A percentile compares a stretch with the other conserved stretches of the same genome.
phyloP scores from a whole-genome alignment of 2,113 vertebrate species.

The Microtus montanus region DNA sequence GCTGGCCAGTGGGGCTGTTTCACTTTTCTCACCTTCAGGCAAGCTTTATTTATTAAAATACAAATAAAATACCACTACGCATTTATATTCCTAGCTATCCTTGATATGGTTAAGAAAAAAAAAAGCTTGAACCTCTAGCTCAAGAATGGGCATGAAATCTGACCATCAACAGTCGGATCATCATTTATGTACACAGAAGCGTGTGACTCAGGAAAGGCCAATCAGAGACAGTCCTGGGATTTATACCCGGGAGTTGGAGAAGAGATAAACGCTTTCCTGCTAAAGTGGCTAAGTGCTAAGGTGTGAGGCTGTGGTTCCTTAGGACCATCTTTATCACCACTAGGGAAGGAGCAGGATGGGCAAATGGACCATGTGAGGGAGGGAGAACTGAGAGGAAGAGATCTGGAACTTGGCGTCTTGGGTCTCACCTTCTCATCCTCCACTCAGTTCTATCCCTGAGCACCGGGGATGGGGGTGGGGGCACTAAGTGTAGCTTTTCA shows the following conservation, averaged over 20 bases:
- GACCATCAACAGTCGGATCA: neutral
- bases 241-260: neutral
- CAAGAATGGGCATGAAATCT: neutral
- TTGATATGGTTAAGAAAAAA: neutral
- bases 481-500: neutral
- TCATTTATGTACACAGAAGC: neutral
- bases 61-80: too few relatives aligned
- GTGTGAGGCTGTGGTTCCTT: neutral
- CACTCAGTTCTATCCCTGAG: neutral
- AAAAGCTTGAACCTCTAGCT: neutral
- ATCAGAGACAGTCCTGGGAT: neutral
- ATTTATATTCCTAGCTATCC: neutral
- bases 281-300: neutral
- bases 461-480: neutral
- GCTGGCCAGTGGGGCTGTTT: too few relatives aligned
- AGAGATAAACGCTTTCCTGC: neutral
- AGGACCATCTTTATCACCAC: neutral
- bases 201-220: neutral
- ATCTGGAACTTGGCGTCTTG: neutral
- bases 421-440: neutral
- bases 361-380: neutral
- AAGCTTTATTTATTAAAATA: too few relatives aligned
- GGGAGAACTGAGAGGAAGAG: neutral
- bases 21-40: too few relatives aligned
- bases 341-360: neutral